Conservation (phyloP, 2,113 vertebrate species). For the Melanerpes aurifrons region DNA sequence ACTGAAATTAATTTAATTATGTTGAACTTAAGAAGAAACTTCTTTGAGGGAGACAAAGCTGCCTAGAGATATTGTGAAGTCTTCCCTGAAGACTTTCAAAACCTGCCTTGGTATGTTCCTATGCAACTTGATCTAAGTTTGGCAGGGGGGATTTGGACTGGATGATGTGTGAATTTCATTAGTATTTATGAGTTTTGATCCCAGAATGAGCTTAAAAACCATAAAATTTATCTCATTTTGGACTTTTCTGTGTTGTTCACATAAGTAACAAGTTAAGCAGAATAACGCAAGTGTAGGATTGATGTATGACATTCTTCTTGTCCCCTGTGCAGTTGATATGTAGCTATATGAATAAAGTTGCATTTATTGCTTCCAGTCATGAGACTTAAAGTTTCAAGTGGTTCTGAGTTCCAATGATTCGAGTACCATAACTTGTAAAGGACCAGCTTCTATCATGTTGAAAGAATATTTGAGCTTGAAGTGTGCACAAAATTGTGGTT, state of each 20-base stretch:
- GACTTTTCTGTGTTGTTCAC: background rate
- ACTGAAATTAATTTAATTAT: background rate
- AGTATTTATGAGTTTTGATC: background rate
- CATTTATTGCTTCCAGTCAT: background rate
- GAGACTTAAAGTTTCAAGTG: background rate
- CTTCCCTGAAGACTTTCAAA: too few species aligned
- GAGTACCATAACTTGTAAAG: background rate
- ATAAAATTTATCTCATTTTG: background rate
- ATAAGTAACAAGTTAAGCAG: background rate
- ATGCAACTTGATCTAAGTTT: too few species aligned
- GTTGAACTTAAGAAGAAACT: too few species aligned
- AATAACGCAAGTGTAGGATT: background rate
- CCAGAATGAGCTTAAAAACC: background rate
- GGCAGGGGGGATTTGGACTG: too few species aligned
- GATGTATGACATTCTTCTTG: background rate
- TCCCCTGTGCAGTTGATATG: background rate
- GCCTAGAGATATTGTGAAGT: too few species aligned
- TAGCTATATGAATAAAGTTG: background rate
- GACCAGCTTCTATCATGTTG: background rate
- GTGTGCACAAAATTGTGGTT: background rate
- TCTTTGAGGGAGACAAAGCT: too few species aligned
- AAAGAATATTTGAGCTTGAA: background rate
- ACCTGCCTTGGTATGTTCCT: too few species aligned
- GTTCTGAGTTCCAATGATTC: background rate
- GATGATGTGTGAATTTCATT: background rate